Evolutionary conservation across 1,140 invertebrate genomes (phyloP).

Genomic region (Triops cancriformis): DNA sequence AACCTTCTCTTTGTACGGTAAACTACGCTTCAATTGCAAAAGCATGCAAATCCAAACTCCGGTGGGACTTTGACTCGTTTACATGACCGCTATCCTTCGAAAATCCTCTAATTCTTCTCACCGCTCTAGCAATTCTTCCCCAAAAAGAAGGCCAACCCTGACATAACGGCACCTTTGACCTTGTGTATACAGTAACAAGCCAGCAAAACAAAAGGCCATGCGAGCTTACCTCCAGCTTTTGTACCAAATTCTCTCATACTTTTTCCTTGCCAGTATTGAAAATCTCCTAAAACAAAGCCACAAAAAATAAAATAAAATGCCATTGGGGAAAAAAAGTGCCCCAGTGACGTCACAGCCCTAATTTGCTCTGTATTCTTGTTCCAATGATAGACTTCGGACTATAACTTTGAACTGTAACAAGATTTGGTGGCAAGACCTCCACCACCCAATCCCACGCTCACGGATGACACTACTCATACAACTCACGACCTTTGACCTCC

Average conservation of each 20-base stretch:
- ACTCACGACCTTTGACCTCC: not conserved
- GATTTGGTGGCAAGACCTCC: not conserved
- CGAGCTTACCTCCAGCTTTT: not conserved
- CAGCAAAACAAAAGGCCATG: not conserved
- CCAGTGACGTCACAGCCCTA: not conserved
- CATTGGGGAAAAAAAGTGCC: not conserved
- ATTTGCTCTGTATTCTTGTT: not conserved
- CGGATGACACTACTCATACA: not conserved
- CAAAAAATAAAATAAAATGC: not conserved
- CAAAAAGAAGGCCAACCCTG: not conserved
- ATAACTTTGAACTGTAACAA: slow-evolving; percentile 10
- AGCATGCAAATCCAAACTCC: too few species aligned
- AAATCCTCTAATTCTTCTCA: not conserved
- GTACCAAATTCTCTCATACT: not conserved
- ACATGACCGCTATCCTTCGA: too few species aligned
- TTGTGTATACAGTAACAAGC: not conserved
- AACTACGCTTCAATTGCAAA: too few species aligned
- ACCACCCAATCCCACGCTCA: not conserved
- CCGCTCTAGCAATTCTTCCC: not conserved
- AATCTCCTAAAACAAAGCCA: not conserved
- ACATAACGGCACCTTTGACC: not conserved
- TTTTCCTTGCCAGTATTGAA: not conserved
- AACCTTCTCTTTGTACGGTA: too few species aligned
- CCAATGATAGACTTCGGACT: not conserved
- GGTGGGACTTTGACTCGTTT: too few species aligned